Evolutionary conservation across 1,140 invertebrate species (phyloP).

Genomic region (Scaptomyza montana): DNA sequence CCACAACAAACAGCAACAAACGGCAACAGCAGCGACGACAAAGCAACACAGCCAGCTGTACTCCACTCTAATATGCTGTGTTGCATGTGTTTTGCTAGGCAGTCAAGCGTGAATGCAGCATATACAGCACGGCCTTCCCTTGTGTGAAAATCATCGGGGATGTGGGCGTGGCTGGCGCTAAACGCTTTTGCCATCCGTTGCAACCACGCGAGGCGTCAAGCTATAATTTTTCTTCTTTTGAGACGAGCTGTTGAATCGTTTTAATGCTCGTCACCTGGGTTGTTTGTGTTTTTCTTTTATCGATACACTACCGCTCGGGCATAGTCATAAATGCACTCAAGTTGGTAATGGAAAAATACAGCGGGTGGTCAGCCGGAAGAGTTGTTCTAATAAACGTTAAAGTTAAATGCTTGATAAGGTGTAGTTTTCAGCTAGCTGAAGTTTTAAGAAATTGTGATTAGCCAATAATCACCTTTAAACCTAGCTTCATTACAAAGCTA

Average conservation of each 20-base stretch:
- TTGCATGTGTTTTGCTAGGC: slow-evolving; percentile 59
- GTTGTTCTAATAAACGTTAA: too few species aligned
- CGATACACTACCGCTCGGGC: slow-evolving; percentile 17
- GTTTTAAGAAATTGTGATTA: too few species aligned
- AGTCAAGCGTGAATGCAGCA: slow-evolving; percentile 57
- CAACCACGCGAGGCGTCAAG: slow-evolving; percentile 58
- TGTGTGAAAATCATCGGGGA: not conserved
- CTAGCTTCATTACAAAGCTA: too few species aligned
- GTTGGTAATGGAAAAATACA: not conserved
- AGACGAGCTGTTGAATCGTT: slow-evolving; percentile 79
- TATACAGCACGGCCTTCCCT: slow-evolving; percentile 2
- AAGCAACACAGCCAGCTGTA: slow-evolving; percentile 28
- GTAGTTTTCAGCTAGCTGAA: too few species aligned
- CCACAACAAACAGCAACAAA: slow-evolving; percentile 66
- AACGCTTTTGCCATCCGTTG: slow-evolving; percentile 61
- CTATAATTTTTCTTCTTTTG: slow-evolving; percentile 74
- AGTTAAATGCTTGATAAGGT: too few species aligned
- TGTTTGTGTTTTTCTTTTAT: slow-evolving; percentile 49
- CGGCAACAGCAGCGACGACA: slow-evolving; percentile 21
- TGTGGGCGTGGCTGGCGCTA: slow-evolving; percentile 47
- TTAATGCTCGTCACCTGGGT: slow-evolving; percentile 77
- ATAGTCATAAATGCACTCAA: not conserved
- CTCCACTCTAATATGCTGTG: slow-evolving; percentile 23
- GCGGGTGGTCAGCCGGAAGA: not conserved
- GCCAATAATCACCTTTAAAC: too few species aligned